Percentiles rank a stretch among this genome's conserved stretches.
Conservation (phyloP, 2,888 invertebrate genomes). For the Lottia gigantea region DNA sequence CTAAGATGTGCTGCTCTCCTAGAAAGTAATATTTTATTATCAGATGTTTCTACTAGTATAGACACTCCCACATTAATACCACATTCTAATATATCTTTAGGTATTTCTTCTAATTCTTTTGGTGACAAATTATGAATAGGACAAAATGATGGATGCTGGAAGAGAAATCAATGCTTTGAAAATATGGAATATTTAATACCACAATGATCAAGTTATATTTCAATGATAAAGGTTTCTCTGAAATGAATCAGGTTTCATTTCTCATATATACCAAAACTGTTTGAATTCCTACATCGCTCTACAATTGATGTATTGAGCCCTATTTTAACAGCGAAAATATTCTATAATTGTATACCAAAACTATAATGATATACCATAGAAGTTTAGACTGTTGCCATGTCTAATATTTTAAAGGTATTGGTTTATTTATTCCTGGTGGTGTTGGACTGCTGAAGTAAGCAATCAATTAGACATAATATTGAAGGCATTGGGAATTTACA, state of each 20-base stretch:
- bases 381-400: no score
- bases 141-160: slow-evolving; percentile 62
- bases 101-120: slow-evolving; percentile 30
- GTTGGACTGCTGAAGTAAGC: neutral
- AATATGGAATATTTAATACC: no score
- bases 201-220: no score
- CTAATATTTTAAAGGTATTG: no score
- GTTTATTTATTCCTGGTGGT: neutral
- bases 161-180: neutral
- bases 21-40: slow-evolving; percentile 68
- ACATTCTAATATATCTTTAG: slow-evolving; percentile 41
- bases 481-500: neutral
- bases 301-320: no score
- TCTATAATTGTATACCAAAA: no score
- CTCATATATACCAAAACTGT: no score
- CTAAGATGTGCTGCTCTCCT: slow-evolving; percentile 66
- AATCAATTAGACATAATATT: neutral
- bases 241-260: no score
- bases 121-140: slow-evolving; percentile 50
- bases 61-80: slow-evolving; percentile 66
- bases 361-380: no score
- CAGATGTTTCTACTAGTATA: slow-evolving; percentile 66
- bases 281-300: no score
- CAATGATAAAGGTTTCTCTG: no score
- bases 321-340: no score